phyloP scores from a whole-genome alignment of 2,888 invertebrate genomes.

The Neoscelio sp. region DNA sequence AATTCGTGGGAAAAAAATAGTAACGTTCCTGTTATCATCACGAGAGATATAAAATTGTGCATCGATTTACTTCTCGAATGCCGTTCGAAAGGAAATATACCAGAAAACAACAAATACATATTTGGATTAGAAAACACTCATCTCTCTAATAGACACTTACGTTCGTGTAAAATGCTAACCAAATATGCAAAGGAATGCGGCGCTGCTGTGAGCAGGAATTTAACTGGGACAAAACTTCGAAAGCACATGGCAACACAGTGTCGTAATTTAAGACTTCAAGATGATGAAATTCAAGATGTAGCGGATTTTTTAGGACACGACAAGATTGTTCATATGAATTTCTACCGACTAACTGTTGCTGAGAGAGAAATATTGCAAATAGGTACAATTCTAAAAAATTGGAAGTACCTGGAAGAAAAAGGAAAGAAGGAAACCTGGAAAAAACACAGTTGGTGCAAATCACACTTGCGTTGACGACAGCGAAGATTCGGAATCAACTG shows the following conservation, averaged over 20 bases:
- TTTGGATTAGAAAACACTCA: constrained; percentile 10
- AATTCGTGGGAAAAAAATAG: constrained; percentile 25
- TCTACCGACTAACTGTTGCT: constrained; percentile 10
- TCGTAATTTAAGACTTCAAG: background rate
- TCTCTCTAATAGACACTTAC: background rate
- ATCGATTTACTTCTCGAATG: background rate
- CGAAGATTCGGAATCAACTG: too few species aligned
- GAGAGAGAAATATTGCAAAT: too few species aligned
- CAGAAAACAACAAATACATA: constrained; percentile 8
- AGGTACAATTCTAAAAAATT: too few species aligned
- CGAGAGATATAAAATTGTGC: background rate
- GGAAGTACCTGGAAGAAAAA: too few species aligned
- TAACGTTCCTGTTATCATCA: constrained; percentile 28
- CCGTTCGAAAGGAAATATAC: constrained; percentile 9
- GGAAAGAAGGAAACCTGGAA: too few species aligned
- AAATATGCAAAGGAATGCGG: constrained; percentile 5
- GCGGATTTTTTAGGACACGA: constrained; percentile 19
- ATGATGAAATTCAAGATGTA: background rate
- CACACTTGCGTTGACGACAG: too few species aligned
- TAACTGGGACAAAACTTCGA: constrained; percentile 19
- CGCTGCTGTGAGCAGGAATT: background rate
- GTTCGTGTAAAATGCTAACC: background rate
- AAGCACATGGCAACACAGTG: constrained; percentile 31
- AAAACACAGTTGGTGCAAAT: too few species aligned
- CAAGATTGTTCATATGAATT: constrained; percentile 10